Evolutionary conservation across 2,113 vertebrate species (phyloP), one percentile per base, ranked within the genome.

Genomic region (Melanerpes formicivorus): DNA sequence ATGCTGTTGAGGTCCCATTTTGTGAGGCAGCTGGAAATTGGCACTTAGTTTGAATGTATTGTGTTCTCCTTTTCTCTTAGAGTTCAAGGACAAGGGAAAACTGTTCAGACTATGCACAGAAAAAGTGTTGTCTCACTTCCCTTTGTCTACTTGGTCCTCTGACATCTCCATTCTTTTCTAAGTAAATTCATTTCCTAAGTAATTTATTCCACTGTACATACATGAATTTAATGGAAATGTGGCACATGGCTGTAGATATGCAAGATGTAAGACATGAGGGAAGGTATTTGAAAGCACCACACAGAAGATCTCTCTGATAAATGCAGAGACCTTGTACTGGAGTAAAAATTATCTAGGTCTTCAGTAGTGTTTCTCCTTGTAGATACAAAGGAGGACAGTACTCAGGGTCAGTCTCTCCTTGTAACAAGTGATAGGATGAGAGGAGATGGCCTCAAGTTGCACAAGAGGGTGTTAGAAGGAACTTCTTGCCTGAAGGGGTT

Each of bases 41-140:
- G 62, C 50, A 77, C 90, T 93, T 83, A 77, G 69, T 93, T 93
- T 91, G 55, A 91, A 88, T n/a, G 14, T 75, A 91, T 90, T 78
- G 90, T 91, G 93, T 90, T 75, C 83, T 88, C 13, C 66, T 80
- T 92, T 77, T 81, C 65, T 78, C 30, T 29, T 69, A 6, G 73
- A 91, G 93, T 93, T 95, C 92, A 96, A 96, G 90, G 86, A 50
- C 88, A 81, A 88, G 63, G 70, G 62, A 72, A 90, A 87, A 67
- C 62, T 85, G 12, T 44, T 93, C 14, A 37, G 42, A 37, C 29
- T 72, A 30, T 3, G 12, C 13, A 70, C 23, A 83, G 30, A 29
- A 74, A 44, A 79, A 18, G 3, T n/a, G 56, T 64, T 79, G 80
- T 60, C 70, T 70, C 37, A 6, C 34, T 80, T 44, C 42, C 2